phyloP scores from a whole-genome alignment of 2,888 invertebrate genomes.

The Gnatocerus cornutus region DNA sequence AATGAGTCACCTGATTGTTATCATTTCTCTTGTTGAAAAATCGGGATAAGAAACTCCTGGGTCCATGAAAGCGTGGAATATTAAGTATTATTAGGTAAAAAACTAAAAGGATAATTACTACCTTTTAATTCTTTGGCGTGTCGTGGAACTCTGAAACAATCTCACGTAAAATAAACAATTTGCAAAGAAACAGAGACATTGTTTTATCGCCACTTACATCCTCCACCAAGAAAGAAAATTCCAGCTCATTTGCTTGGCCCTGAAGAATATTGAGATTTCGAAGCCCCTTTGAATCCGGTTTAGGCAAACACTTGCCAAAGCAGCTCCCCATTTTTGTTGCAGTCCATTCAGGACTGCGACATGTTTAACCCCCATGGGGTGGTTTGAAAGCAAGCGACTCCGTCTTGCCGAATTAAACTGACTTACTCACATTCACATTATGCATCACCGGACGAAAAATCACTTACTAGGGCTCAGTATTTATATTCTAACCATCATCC shows the following conservation, averaged over 20 bases:
- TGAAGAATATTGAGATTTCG: slow-evolving; percentile 60
- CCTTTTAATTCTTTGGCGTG: slow-evolving; percentile 52
- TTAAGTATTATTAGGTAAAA: slow-evolving; percentile 31
- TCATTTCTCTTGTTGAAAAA: slow-evolving; percentile 66
- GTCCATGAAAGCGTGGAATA: slow-evolving; percentile 59
- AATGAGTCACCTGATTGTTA: slow-evolving; percentile 63
- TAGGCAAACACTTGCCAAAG: slow-evolving; percentile 71
- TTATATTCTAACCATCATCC: too few species aligned
- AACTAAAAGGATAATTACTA: slow-evolving; percentile 45
- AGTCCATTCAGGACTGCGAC: slow-evolving; percentile 67
- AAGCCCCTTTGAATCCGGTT: slow-evolving; percentile 58
- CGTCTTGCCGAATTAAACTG: slow-evolving; percentile 51
- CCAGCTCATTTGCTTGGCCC: slow-evolving; percentile 56
- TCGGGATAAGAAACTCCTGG: slow-evolving; percentile 65
- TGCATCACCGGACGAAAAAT: background rate
- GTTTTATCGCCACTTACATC: slow-evolving; percentile 64
- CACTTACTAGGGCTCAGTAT: background rate
- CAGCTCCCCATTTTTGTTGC: slow-evolving; percentile 72
- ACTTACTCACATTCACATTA: slow-evolving; percentile 11
- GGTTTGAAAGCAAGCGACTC: slow-evolving; percentile 52
- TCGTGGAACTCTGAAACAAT: slow-evolving; percentile 51
- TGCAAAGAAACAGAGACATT: too few species aligned
- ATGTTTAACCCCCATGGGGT: slow-evolving; percentile 67
- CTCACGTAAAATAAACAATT: too few species aligned
- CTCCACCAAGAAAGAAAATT: slow-evolving; percentile 63